Evolutionary conservation across 2,888 invertebrate species (phyloP).

Genomic region (Apomyelois bistriatella): DNA sequence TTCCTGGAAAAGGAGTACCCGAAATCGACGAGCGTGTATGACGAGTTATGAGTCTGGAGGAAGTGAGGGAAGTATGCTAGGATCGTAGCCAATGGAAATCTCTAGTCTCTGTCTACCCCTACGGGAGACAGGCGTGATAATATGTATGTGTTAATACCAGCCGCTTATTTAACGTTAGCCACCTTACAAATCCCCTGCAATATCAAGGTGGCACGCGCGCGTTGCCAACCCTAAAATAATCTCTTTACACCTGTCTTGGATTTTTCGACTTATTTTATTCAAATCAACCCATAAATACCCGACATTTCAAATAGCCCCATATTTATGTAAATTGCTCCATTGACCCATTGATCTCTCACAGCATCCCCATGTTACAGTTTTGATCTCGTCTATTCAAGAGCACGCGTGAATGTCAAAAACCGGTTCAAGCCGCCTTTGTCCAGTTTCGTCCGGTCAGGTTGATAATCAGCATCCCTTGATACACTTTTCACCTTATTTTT

Average conservation of each 20-base stretch:
- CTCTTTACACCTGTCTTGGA: background rate
- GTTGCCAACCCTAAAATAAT: no score
- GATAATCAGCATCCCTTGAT: slow-evolving; percentile 32
- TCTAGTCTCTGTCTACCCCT: no score
- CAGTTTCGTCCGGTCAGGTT: slow-evolving; percentile 18
- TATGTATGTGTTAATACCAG: no score
- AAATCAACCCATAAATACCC: slow-evolving; percentile 6
- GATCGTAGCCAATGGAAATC: no score
- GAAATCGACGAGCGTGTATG: no score
- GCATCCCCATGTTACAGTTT: slow-evolving; percentile 46
- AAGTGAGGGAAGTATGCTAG: no score
- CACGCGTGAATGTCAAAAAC: slow-evolving; percentile 27
- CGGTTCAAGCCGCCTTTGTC: slow-evolving; percentile 19
- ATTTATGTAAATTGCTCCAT: slow-evolving; percentile 34
- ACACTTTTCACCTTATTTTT: slow-evolving; percentile 48
- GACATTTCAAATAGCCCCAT: slow-evolving; percentile 25
- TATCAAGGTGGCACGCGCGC: no score
- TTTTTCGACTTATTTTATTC: background rate
- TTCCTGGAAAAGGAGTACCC: no score
- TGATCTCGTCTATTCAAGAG: slow-evolving; percentile 20
- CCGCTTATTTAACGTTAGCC: no score
- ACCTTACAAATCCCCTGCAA: no score
- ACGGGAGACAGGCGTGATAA: no score
- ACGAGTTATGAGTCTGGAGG: no score
- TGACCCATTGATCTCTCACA: slow-evolving; percentile 27